Conservation (phyloP, 2,797 vertebrate species). For the Anomalospiza imberbis region DNA sequence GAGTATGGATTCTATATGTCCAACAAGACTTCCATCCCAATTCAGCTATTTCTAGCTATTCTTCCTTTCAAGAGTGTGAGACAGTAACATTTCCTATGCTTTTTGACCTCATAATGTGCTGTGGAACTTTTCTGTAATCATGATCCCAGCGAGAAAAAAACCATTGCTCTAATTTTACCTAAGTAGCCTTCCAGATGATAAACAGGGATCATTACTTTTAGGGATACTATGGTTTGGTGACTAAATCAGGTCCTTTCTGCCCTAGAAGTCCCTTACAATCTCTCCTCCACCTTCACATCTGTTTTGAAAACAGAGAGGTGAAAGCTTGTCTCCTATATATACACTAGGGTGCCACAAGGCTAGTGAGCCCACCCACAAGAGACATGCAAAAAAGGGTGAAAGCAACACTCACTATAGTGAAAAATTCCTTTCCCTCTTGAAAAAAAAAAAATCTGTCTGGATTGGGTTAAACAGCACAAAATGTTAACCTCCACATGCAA, state of each 20-base stretch:
- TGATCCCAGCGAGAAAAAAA: not conserved
- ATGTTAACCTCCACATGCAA: not conserved
- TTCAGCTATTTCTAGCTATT: not conserved
- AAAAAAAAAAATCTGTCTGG: not conserved
- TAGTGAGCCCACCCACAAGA: not conserved
- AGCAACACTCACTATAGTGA: not conserved
- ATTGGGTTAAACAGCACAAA: not conserved
- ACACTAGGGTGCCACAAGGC: not conserved
- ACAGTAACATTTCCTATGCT: not conserved
- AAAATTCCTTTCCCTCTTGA: not conserved
- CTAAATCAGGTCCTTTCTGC: not conserved
- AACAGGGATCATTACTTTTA: not conserved
- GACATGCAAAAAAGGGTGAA: not conserved
- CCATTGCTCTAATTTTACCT: not conserved
- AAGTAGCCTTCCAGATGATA: not conserved
- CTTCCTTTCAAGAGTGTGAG: not conserved
- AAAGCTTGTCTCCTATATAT: not conserved
- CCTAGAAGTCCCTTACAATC: not conserved
- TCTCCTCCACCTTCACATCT: not conserved
- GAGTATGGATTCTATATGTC: not conserved
- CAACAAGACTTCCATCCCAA: not conserved
- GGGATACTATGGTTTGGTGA: accelerated
- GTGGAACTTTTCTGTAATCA: not conserved
- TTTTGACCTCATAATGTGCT: not conserved
- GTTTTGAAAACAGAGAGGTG: not conserved